Evolutionary conservation across 2,888 invertebrate species (phyloP).

Genomic region (Dorcus parallelipipedus): DNA sequence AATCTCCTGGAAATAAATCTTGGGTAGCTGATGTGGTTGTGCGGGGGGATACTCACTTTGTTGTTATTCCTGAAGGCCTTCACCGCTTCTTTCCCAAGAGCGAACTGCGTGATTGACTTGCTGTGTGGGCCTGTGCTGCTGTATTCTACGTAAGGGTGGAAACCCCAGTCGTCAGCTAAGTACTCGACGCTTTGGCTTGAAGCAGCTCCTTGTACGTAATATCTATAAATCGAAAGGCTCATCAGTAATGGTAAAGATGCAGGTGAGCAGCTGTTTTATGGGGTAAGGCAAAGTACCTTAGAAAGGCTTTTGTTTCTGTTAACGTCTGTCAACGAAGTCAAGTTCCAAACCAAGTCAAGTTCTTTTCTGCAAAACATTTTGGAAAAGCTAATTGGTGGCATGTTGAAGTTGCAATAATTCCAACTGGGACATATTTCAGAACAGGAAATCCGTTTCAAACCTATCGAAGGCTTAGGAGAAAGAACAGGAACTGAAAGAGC

Average conservation of each 20-base stretch:
- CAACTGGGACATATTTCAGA: too few relatives aligned
- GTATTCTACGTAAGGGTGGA: conserved; percentile 61
- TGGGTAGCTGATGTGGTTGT: background rate
- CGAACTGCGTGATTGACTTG: conserved; percentile 52
- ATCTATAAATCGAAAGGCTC: conserved; percentile 31
- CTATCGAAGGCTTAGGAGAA: too few relatives aligned
- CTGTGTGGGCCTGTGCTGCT: conserved; percentile 53
- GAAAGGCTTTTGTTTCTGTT: too few relatives aligned
- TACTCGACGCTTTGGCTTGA: conserved; percentile 57
- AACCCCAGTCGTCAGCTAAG: conserved; percentile 61
- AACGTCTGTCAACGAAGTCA: too few relatives aligned
- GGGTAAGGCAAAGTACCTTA: background rate
- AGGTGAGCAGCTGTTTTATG: too few relatives aligned
- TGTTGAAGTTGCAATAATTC: too few relatives aligned
- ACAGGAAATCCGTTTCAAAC: too few relatives aligned
- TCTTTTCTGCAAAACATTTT: too few relatives aligned
- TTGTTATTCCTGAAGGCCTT: conserved; percentile 45
- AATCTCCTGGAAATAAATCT: background rate
- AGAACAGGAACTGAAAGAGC: too few relatives aligned
- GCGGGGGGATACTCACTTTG: conserved; percentile 23
- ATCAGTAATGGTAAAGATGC: background rate
- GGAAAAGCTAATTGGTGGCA: too few relatives aligned
- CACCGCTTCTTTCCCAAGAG: conserved; percentile 57
- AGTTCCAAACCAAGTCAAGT: too few relatives aligned
- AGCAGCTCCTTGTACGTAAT: conserved; percentile 39